Percentiles rank a stretch among this genome's conserved stretches.
phyloP scores from a whole-genome alignment of 2,113 vertebrate genomes.

The Steatornis caripensis region DNA sequence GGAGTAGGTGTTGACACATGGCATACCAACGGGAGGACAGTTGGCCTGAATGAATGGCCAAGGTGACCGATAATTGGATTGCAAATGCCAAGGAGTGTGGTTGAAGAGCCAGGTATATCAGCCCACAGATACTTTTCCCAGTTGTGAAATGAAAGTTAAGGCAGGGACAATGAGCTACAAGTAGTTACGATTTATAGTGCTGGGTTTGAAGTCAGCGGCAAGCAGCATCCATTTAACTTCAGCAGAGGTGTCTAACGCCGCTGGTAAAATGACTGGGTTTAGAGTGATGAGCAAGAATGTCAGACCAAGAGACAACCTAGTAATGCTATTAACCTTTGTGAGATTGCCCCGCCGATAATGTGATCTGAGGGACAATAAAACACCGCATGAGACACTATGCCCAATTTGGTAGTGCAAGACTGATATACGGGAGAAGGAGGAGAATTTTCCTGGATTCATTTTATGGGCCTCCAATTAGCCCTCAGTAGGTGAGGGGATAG shows the following conservation, averaged over 20 bases:
- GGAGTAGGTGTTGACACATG: neutral
- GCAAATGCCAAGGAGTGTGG: slow-evolving; percentile 26
- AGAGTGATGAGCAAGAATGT: neutral
- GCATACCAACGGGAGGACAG: neutral
- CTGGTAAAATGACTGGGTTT: neutral
- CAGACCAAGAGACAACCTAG: neutral
- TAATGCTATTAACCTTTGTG: neutral
- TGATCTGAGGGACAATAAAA: neutral
- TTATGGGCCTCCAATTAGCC: neutral
- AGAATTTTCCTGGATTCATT: neutral
- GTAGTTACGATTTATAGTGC: neutral
- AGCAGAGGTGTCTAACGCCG: neutral
- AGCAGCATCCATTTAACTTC: slow-evolving; percentile 11
- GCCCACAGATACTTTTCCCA: neutral
- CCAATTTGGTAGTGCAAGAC: neutral
- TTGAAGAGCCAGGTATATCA: slow-evolving; percentile 11
- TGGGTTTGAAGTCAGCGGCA: neutral
- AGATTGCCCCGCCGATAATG: neutral
- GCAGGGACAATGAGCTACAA: neutral
- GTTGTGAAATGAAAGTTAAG: slow-evolving; percentile 6
- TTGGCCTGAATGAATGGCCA: neutral
- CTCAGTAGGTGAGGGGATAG: neutral
- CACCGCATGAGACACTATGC: neutral
- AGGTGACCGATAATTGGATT: slow-evolving; percentile 21
- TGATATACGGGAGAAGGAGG: neutral